Evolutionary conservation across 2,888 invertebrate genomes (phyloP), one percentile per base, ranked within the genome.

Genomic region (Oscheius sp.): DNA sequence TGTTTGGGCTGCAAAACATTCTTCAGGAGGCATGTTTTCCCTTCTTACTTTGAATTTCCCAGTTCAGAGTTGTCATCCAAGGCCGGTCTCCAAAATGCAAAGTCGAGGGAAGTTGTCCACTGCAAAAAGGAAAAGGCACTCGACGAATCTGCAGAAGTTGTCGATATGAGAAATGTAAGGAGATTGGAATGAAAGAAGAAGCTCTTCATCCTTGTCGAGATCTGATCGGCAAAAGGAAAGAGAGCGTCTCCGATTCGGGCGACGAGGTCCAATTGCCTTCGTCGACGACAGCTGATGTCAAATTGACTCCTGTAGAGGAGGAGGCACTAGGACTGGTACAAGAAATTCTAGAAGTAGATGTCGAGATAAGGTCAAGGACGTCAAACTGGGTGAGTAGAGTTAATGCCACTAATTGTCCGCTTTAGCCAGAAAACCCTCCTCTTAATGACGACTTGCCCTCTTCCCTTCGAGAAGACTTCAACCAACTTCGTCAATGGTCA

Each of bases 131-230:
- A 7, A 9, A 35, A 3, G 55, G 43, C n/a, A 56, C 70, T 12
- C 79, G 77, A 52, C 63, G 81, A 35, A 59, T 81, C 2, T 81
- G 81, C 27, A 68, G 81, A 46, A 75, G 77, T 63, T 81, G 81
- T 46, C 76, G 81, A 16, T 80, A 73, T 55, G 16, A 69, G 29
- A 80, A 76, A 25, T 81, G 81, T 41, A 68, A 75, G 43, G 74
- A 78, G 52, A 79, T 81, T 27, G 81, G 81, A 16, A 81, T 81
- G 81, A 78, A 75, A 0, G 77, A 76, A 46, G 76, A 81, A 27
- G 81, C 81, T 12, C 77, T 81, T 0, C 79, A 81, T 43, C 81
- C 81, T 1, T 75, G 75, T 53, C 75, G 81, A 21, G 81, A 81
- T 55, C 72, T 76, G 12, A 81, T 81, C 27, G 81, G 81, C n/a